Percentiles rank a stretch among this genome's conserved stretches.
phyloP scores from a whole-genome alignment of 2,888 invertebrate species.

The Rotaria sp. region DNA sequence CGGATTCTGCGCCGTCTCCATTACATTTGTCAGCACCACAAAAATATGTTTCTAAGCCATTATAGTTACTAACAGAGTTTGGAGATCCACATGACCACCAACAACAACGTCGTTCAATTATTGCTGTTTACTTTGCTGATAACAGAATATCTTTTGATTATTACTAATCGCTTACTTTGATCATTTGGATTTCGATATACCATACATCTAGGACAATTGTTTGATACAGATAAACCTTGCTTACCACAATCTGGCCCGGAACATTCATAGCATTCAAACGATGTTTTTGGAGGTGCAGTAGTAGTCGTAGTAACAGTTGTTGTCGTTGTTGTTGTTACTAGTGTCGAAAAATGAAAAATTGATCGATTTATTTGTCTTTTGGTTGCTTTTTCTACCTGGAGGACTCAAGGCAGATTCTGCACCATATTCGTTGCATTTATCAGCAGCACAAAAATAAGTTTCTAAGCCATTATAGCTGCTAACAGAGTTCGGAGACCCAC shows the following conservation, averaged over 20 bases:
- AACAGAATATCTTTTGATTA: too few species aligned
- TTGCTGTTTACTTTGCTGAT: background rate
- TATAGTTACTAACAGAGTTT: background rate
- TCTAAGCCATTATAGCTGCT: background rate
- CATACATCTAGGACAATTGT: background rate
- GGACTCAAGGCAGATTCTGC: background rate
- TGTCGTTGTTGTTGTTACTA: background rate
- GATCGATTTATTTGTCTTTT: too few species aligned
- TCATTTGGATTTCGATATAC: background rate
- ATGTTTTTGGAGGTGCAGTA: too few species aligned
- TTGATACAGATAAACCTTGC: background rate
- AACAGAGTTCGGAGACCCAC: background rate
- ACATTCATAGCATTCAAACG: background rate
- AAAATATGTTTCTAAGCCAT: background rate
- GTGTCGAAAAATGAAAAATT: too few species aligned
- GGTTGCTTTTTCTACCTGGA: background rate
- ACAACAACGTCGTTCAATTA: constrained; percentile 17
- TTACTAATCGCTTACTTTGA: background rate
- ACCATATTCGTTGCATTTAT: background rate
- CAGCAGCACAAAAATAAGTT: background rate
- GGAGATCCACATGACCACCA: background rate
- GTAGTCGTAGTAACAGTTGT: background rate
- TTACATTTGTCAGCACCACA: background rate
- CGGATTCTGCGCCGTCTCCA: background rate
- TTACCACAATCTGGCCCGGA: background rate